Base-by-base conservation (phyloP, 2,797 vertebrate species). In the Sebastiscus tertius region DNA sequence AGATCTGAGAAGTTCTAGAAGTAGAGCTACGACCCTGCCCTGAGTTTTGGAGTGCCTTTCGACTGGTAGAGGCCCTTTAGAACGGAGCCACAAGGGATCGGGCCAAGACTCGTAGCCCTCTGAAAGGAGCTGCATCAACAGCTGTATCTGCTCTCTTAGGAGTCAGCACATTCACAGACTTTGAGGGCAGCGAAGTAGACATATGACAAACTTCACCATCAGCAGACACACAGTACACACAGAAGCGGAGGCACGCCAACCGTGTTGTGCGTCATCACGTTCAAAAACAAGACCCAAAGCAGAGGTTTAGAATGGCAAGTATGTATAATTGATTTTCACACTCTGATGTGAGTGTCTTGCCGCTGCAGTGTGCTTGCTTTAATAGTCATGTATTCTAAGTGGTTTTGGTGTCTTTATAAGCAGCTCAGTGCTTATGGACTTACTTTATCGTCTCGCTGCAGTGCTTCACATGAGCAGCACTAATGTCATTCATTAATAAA, bases 251-350 rank as follows among this genome's bases (percentile, higher is more conserved):
- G 52, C 79, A 34, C 58, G 0, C 46, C 66, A 13, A 31, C 33
- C 2, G 12, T n/a, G 72, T 36, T 42, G 59, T 93, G 91, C 84
- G 85, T 94, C 92, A 94, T 83, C 55, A 3, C 66, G 52, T 71
- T 86, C 11, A 79, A 73, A 73, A 72, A 85, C 69, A 22, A 55
- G 13, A 55, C 18, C 59, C 46, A 65, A 75, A 67, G 80, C 75
- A 56, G 34, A 76, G 70, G 39, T 83, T 88, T 29, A 72, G 77
- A 82, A 66, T 31, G 69, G 72, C 60, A 36, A 67, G 33, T 65
- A 73, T 87, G 77, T 90, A 89, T 85, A 86, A 89, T 86, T 33
- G 42, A 84, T 87, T 79, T 77, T 73, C 69, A 77, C 74, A 70
- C 65, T 72, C 67, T 82, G 82, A 87, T 79, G 63, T 52, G 33